These are phyloP conservation scores for Dicranocentrus wangi DNA, from an alignment of 2,888 invertebrate genomes.

Conservation along the genomic window DNA sequence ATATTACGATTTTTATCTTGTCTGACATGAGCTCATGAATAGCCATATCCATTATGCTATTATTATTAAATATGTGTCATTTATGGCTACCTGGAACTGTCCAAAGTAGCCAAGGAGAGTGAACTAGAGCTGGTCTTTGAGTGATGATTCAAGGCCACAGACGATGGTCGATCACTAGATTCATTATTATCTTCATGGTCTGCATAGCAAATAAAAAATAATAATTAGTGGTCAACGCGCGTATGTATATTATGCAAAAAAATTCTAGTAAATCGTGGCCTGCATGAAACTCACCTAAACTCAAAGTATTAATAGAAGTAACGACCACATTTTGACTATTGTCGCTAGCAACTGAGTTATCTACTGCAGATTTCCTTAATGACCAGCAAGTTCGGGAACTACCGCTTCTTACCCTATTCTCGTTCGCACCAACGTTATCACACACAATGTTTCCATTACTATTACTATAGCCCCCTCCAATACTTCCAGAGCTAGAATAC, in stretches of 20 bases:
- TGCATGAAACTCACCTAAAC: neutral
- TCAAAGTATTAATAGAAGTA: conserved; percentile 67
- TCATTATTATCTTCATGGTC: conserved; percentile 13
- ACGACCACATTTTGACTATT: conserved; percentile 72
- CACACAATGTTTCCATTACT: conserved; percentile 51
- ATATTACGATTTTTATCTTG: neutral
- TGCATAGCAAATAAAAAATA: conserved; percentile 12
- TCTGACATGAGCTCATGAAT: no score
- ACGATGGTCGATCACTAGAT: conserved; percentile 44
- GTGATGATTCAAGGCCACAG: conserved; percentile 61
- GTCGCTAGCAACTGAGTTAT: conserved; percentile 70
- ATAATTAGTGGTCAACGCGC: no score
- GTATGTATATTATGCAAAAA: no score
- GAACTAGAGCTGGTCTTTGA: conserved; percentile 70
- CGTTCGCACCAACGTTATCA: conserved; percentile 46
- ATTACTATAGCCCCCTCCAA: conserved; percentile 67
- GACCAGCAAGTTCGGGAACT: conserved; percentile 71
- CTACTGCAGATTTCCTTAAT: conserved; percentile 66
- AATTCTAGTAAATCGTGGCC: no score
- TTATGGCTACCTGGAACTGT: conserved; percentile 73
- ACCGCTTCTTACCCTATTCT: conserved; percentile 27
- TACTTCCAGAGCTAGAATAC: conserved; percentile 63
- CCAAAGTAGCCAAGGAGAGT: conserved; percentile 72
- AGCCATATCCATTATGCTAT: no score
- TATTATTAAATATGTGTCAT: no score